phyloP scores from a whole-genome alignment of 2,888 invertebrate species.

The Eugnorisma glareosa region DNA sequence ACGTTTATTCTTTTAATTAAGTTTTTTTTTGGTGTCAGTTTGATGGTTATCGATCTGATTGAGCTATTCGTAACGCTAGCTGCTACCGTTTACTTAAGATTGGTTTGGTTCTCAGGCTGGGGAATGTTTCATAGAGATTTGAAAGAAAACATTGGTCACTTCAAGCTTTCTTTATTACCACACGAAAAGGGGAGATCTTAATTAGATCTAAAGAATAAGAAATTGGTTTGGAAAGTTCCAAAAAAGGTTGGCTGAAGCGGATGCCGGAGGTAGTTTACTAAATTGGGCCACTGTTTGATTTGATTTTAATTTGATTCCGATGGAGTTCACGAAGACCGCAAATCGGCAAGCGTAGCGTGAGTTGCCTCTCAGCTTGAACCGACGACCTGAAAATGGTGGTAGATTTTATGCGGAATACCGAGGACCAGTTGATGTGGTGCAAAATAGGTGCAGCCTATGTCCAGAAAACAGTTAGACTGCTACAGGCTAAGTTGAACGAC shows the following conservation, averaged over 20 bases:
- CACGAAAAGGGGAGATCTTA: not conserved
- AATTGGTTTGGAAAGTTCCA: not conserved
- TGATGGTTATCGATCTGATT: conserved; percentile 43
- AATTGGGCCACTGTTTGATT: not conserved
- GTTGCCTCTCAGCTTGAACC: not conserved
- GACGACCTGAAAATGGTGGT: not conserved
- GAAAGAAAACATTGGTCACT: not conserved
- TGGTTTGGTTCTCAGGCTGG: conserved; percentile 24
- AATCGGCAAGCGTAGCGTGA: not conserved
- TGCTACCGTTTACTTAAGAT: conserved; percentile 45
- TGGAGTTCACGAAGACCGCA: not conserved
- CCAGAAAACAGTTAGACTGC: not conserved
- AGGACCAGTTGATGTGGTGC: not conserved
- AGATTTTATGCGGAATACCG: not conserved
- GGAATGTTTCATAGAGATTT: not conserved
- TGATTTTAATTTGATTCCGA: conserved; percentile 1
- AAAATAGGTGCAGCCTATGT: not conserved
- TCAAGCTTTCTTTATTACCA: not conserved
- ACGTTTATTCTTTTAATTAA: conserved; percentile 29
- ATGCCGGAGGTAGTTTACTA: not conserved
- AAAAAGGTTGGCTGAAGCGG: not conserved
- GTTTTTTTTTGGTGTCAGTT: conserved; percentile 10
- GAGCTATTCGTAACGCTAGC: conserved; percentile 31
- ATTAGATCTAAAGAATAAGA: not conserved
- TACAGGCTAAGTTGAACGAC: not conserved